These are phyloP conservation scores for Himalopsyche tibetana DNA, from an alignment of 2,888 invertebrate genomes.

Conservation along the genomic window DNA sequence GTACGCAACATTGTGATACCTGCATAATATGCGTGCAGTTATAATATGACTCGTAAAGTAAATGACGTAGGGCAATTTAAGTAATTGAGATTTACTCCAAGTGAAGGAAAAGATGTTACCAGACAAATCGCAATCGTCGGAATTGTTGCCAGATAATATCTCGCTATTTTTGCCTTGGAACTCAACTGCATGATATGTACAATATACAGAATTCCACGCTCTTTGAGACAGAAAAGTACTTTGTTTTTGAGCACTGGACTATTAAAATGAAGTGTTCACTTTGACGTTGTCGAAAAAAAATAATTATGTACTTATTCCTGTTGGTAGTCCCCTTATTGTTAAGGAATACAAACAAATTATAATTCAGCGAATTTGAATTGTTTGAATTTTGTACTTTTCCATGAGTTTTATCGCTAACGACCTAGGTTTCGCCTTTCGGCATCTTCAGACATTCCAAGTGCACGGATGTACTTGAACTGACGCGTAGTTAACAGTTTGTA, in stretches of 20 bases:
- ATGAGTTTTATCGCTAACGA: too few species aligned
- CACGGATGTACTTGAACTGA: too few species aligned
- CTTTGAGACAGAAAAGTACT: neutral
- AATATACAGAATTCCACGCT: neutral
- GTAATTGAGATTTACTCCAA: slow-evolving; percentile 58
- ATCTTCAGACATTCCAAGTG: too few species aligned
- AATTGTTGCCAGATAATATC: slow-evolving; percentile 52
- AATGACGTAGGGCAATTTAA: slow-evolving; percentile 48
- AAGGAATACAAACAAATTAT: too few species aligned
- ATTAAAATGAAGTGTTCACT: neutral
- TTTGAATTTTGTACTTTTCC: too few species aligned
- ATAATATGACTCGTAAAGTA: neutral
- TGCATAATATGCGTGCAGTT: slow-evolving; percentile 20
- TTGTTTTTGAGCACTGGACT: neutral
- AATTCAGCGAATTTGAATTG: too few species aligned
- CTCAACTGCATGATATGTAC: neutral
- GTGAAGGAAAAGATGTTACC: slow-evolving; percentile 25
- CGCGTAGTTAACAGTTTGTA: too few species aligned
- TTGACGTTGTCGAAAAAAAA: too few species aligned
- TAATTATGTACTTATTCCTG: too few species aligned
- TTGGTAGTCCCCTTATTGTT: too few species aligned
- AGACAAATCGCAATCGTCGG: slow-evolving; percentile 51
- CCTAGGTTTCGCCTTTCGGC: too few species aligned
- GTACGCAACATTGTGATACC: too few species aligned
- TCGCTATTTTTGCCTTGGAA: slow-evolving; percentile 21